Evolutionary conservation across 2,113 vertebrate species (phyloP).

Genomic region (Galbula dea): DNA sequence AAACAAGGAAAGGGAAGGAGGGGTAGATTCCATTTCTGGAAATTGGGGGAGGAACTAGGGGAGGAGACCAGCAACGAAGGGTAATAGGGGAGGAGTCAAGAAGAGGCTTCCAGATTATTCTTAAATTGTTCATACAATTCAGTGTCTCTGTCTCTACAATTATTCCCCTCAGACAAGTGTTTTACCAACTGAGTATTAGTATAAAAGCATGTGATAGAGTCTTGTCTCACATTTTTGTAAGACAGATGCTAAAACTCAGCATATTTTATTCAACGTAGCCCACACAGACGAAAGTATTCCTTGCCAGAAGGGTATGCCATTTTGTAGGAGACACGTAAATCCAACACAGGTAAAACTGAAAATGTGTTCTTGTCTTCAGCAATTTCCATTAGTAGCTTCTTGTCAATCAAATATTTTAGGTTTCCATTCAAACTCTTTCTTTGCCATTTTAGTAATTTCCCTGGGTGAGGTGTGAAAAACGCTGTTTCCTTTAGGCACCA

Average conservation of each 20-base stretch:
- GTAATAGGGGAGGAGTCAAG: too few species aligned
- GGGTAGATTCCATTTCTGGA: too few species aligned
- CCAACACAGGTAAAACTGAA: not conserved
- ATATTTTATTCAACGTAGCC: not conserved
- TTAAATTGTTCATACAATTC: too few species aligned
- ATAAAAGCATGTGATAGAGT: not conserved
- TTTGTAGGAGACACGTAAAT: not conserved
- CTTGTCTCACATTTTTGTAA: not conserved
- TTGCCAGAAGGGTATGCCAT: not conserved
- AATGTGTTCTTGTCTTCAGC: not conserved
- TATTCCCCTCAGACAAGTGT: too few species aligned
- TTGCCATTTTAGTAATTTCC: not conserved
- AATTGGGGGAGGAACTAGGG: too few species aligned
- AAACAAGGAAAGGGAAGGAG: too few species aligned
- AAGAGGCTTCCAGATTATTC: too few species aligned
- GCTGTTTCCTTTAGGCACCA: accelerated
- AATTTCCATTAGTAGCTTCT: not conserved
- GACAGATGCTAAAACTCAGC: not conserved
- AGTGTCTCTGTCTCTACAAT: too few species aligned
- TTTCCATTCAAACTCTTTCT: not conserved
- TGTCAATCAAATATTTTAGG: not conserved
- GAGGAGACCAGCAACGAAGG: too few species aligned
- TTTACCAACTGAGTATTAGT: not conserved
- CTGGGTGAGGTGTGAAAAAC: not conserved
- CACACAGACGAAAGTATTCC: not conserved